Evolutionary conservation across 2,888 invertebrate species (phyloP).

Genomic region (Parelbella ahira): DNA sequence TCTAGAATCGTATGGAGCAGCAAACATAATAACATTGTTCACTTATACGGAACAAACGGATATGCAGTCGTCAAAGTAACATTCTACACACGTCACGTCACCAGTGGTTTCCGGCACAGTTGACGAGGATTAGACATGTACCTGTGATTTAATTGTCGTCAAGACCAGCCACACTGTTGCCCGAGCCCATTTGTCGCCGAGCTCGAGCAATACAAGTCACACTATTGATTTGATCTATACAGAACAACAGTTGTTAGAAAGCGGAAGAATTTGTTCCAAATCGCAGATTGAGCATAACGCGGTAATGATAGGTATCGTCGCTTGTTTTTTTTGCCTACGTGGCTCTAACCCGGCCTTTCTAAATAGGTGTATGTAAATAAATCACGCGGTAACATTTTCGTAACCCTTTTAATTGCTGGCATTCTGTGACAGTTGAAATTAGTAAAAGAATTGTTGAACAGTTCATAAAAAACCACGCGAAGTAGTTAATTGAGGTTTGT

Average conservation of each 20-base stretch:
- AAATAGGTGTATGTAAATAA: constrained; percentile 16
- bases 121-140: constrained; percentile 49
- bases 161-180: no score
- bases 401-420: no score
- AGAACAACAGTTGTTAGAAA: constrained; percentile 52
- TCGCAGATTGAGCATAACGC: constrained; percentile 58
- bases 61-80: constrained; percentile 47
- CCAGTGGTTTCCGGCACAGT: constrained; percentile 62
- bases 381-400: constrained; percentile 14
- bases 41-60: constrained; percentile 65
- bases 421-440: no score
- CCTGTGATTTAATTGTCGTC: constrained; percentile 53
- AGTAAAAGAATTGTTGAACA: no score
- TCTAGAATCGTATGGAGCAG: constrained; percentile 2
- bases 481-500: no score
- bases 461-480: no score
- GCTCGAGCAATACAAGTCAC: no score
- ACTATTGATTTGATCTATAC: no score
- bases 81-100: constrained; percentile 62
- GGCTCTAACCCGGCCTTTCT: constrained; percentile 16
- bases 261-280: constrained; percentile 48
- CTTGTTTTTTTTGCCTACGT: constrained; percentile 24
- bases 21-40: constrained; percentile 32
- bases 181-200: no score
- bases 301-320: constrained; percentile 31